A percentile compares a stretch with the other conserved stretches of the same genome.
Conservation (phyloP, 2,888 invertebrate species). For the Heliconius erato region DNA sequence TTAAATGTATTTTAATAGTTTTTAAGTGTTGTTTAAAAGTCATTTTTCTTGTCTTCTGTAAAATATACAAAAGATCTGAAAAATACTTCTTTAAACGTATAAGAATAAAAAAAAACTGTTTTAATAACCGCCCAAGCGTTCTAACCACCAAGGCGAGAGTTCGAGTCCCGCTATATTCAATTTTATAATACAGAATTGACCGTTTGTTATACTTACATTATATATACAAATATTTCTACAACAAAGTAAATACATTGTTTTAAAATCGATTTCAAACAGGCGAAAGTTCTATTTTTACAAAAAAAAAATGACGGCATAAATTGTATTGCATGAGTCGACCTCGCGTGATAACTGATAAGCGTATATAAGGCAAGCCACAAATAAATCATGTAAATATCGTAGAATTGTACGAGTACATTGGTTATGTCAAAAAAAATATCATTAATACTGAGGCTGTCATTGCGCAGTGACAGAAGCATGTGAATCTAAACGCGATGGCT, state of each 20-base stretch:
- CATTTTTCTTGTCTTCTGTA: too few relatives aligned
- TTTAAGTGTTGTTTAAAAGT: too few relatives aligned
- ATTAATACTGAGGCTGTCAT: background rate
- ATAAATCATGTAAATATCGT: slow-evolving; percentile 14
- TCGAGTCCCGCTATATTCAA: background rate
- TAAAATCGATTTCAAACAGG: slow-evolving; percentile 3
- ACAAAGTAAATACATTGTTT: background rate
- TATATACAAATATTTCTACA: background rate
- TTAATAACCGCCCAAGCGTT: background rate
- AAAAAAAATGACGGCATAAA: slow-evolving; percentile 2
- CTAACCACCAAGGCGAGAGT: background rate
- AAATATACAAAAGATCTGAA: too few relatives aligned
- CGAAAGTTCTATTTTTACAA: slow-evolving; percentile 7
- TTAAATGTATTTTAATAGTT: too few relatives aligned
- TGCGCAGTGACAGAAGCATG: too few relatives aligned
- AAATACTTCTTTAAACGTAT: too few relatives aligned
- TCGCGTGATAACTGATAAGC: slow-evolving; percentile 28
- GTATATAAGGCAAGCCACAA: background rate
- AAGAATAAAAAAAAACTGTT: too few relatives aligned
- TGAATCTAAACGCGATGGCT: too few relatives aligned
- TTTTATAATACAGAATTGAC: too few relatives aligned
- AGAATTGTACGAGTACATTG: slow-evolving; percentile 4
- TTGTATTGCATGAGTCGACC: slow-evolving; percentile 18
- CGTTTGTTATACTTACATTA: too few relatives aligned
- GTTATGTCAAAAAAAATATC: background rate